phyloP scores from a whole-genome alignment of 2,797 vertebrate genomes.

The Botia almorhae region DNA sequence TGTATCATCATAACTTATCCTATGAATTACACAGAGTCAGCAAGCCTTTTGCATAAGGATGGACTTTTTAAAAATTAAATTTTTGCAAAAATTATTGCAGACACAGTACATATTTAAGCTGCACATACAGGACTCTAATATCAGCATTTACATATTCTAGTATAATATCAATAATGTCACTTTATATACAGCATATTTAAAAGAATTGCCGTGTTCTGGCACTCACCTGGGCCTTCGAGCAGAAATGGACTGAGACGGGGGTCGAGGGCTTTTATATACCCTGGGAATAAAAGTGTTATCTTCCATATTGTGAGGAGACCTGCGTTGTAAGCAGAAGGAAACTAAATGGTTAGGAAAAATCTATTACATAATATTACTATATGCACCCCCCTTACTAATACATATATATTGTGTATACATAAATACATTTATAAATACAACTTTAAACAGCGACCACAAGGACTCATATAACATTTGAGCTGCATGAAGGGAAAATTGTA shows the following conservation, averaged over 20 bases:
- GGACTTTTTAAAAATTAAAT: background rate
- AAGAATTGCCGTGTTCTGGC: constrained; percentile 26
- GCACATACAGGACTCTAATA: background rate
- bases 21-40: constrained; percentile 48
- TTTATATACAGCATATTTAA: constrained; percentile 9
- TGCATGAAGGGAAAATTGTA: background rate
- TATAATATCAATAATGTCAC: background rate
- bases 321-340: constrained; percentile 63
- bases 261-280: constrained; percentile 84
- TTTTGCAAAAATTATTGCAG: constrained; percentile 18
- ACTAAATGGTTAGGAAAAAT: background rate
- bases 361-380: background rate
- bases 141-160: background rate
- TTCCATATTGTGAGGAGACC: constrained; percentile 89
- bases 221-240: constrained; percentile 90
- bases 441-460: constrained; percentile 2
- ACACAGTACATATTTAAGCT: constrained; percentile 19
- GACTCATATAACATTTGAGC: background rate
- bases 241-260: constrained; percentile 83
- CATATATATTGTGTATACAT: background rate
- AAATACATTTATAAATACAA: background rate
- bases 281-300: constrained; percentile 85
- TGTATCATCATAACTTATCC: constrained; percentile 46
- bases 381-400: background rate
- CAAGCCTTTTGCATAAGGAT: constrained; percentile 40